A percentile compares a stretch with the other conserved stretches of the same genome.
These are phyloP conservation scores for Aythya baeri DNA, from an alignment of 2,113 vertebrate genomes.

Conservation along the genomic window DNA sequence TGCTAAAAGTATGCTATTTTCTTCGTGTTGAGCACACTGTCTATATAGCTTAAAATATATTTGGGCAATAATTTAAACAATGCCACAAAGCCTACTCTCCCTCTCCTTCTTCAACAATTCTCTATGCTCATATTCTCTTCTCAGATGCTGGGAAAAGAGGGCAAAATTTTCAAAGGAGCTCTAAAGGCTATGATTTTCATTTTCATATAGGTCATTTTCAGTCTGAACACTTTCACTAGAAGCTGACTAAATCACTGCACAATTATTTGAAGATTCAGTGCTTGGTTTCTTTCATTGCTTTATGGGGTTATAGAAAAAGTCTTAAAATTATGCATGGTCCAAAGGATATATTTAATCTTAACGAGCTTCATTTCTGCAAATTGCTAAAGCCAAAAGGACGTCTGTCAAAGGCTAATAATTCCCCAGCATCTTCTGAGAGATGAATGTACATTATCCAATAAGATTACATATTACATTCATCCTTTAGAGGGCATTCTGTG, in stretches of 20 bases:
- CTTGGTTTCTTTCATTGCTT: neutral
- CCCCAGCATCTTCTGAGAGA: neutral
- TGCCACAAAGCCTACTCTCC: neutral
- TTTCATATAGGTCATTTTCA: neutral
- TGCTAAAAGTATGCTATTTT: neutral
- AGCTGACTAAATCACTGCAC: neutral
- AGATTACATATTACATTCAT: neutral
- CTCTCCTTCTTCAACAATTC: neutral
- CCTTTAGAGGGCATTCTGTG: slow-evolving; percentile 38
- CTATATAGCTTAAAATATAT: neutral
- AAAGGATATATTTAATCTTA: slow-evolving; percentile 11
- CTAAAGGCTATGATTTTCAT: neutral
- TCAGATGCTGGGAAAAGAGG: neutral
- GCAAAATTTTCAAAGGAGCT: neutral
- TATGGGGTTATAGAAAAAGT: neutral
- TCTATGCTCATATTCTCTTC: neutral
- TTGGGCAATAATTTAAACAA: neutral
- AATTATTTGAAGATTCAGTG: neutral
- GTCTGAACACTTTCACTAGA: neutral
- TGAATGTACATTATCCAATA: neutral
- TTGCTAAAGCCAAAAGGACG: neutral
- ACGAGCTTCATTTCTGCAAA: neutral
- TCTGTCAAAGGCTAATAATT: slow-evolving; percentile 11
- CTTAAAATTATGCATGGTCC: neutral
- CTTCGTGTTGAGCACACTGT: neutral